Evolutionary conservation across 2,888 invertebrate species (phyloP).

Genomic region (Orchesellides sinensis): DNA sequence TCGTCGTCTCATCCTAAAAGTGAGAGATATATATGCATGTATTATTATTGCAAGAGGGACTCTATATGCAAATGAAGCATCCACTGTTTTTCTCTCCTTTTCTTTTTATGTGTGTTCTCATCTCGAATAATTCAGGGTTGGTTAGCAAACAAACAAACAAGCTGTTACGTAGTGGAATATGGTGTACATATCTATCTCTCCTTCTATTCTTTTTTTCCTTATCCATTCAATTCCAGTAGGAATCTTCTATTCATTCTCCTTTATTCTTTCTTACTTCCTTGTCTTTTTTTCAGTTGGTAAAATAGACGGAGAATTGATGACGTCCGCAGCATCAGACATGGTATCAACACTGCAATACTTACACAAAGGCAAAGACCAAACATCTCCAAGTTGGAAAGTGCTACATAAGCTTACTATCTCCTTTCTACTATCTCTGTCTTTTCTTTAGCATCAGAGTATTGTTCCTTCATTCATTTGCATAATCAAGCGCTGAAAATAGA

Average conservation of each 20-base stretch:
- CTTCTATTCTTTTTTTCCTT: not conserved
- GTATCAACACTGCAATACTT: no score
- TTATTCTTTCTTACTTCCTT: not conserved
- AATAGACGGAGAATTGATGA: conserved; percentile 38
- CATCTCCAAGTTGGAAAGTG: not conserved
- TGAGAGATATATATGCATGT: not conserved
- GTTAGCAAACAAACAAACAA: conserved; percentile 20
- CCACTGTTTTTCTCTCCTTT: not conserved
- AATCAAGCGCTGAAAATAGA: conserved; percentile 54
- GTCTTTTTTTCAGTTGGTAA: not conserved
- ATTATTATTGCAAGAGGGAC: conserved; percentile 19
- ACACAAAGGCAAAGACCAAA: conserved; percentile 20
- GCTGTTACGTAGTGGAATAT: not conserved
- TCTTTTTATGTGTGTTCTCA: conserved; percentile 12
- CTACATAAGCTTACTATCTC: not conserved
- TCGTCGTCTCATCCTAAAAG: not conserved
- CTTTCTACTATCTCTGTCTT: not conserved
- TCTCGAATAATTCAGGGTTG: conserved; percentile 25
- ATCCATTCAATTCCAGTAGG: conserved; percentile 29
- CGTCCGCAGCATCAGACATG: conserved; percentile 22
- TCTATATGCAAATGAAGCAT: conserved; percentile 16
- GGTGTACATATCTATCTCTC: not conserved
- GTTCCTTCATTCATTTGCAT: conserved; percentile 63
- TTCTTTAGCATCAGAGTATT: conserved; percentile 32
- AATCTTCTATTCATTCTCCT: not conserved